Conservation (phyloP, 1,140 invertebrate species). For the Eufriesea mexicana region DNA sequence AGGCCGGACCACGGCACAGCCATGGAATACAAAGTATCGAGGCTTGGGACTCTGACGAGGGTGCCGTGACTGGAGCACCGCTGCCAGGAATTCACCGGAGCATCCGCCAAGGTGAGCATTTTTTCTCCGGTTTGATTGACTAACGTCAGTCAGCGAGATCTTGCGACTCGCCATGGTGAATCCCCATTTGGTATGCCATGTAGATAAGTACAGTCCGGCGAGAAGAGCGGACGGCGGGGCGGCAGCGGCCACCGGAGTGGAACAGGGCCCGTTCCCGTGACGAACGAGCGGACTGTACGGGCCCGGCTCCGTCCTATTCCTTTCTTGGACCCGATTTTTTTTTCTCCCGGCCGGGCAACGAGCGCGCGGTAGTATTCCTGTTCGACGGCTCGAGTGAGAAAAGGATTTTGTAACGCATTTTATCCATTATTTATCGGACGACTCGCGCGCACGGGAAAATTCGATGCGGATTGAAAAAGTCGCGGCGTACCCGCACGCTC, state of each 20-base stretch:
- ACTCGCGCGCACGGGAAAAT: conserved; percentile 7
- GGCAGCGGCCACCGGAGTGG: no score
- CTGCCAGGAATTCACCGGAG: conserved; percentile 72
- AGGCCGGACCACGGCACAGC: background rate
- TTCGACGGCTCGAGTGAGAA: conserved; percentile 54
- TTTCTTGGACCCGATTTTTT: conserved; percentile 50
- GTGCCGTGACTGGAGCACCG: conserved; percentile 57
- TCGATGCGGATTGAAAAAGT: conserved; percentile 23
- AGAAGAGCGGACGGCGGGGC: conserved; percentile 1
- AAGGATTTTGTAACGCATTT: conserved; percentile 51
- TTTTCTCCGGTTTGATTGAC: conserved; percentile 81
- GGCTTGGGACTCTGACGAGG: conserved; percentile 48
- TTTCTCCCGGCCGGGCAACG: conserved; percentile 7
- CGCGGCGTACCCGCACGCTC: background rate
- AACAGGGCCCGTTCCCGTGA: background rate
- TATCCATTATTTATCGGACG: conserved; percentile 43
- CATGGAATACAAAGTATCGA: conserved; percentile 49
- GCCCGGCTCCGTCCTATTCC: conserved; percentile 60
- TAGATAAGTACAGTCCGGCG: conserved; percentile 78
- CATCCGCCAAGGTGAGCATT: conserved; percentile 79
- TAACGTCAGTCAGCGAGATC: conserved; percentile 79
- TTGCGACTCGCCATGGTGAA: conserved; percentile 71
- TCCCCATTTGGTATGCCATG: conserved; percentile 80
- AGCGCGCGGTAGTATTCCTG: conserved; percentile 40
- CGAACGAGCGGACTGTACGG: conserved; percentile 48